A percentile compares a stretch with the other conserved stretches of the same genome.
phyloP scores from a whole-genome alignment of 37 sponge, comb jelly and placozoan genomes.

The Tethya wilhelma region DNA sequence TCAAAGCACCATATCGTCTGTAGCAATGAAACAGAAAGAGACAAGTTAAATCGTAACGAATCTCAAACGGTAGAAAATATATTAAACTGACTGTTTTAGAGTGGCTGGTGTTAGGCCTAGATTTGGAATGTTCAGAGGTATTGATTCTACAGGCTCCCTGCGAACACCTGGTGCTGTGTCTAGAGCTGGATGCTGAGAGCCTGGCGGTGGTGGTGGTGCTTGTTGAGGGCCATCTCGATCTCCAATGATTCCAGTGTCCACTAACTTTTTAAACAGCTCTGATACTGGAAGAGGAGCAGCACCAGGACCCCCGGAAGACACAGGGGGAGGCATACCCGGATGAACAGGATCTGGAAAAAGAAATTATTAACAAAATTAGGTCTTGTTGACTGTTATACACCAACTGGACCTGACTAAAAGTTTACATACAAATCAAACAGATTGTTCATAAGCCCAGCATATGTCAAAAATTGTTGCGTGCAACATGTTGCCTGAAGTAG shows the following conservation, averaged over 20 bases:
- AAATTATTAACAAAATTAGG: background rate
- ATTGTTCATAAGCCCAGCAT: too few relatives aligned
- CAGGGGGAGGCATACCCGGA: background rate
- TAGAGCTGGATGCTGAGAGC: too few relatives aligned
- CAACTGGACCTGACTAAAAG: too few relatives aligned
- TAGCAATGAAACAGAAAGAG: background rate
- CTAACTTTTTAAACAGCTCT: conserved; percentile 14
- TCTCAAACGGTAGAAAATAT: conserved; percentile 1
- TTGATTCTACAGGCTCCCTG: too few relatives aligned
- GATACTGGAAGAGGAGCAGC: background rate
- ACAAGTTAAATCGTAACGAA: background rate
- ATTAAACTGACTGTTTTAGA: conserved; percentile 68
- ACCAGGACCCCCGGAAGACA: background rate
- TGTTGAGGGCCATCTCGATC: background rate
- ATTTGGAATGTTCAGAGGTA: conserved; percentile 46
- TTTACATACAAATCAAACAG: too few relatives aligned
- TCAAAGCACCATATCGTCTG: conserved; percentile 54
- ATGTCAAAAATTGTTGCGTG: too few relatives aligned
- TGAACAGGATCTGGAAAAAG: background rate
- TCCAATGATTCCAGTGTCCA: conserved; percentile 17
- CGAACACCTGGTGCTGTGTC: background rate
- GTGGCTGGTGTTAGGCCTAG: conserved; percentile 50
- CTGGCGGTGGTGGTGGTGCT: background rate
- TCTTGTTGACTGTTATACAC: background rate
- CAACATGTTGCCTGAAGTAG: too few relatives aligned